Base-by-base conservation (phyloP, 1,140 invertebrate species). In the Steinernema khuongi region DNA sequence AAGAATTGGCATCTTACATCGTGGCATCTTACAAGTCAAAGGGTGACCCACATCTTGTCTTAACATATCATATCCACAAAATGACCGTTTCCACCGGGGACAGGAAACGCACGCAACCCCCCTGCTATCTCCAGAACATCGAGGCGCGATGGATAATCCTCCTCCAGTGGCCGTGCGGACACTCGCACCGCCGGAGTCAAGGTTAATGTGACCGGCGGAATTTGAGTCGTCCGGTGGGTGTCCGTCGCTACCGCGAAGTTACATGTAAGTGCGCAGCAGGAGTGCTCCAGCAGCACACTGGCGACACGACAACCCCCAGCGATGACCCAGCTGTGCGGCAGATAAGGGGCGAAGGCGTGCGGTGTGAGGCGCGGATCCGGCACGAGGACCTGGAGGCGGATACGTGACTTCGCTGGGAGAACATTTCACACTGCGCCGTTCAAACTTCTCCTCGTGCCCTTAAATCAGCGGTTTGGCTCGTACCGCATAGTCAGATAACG, bases 231-330 rank as follows among this genome's bases (percentile, higher is more conserved):
- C 14, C 50, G 26, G 14, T 26, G 14, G 26, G 4, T 60, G 2
- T 22, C 50, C 36, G 36, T 11, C 50, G 26, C 50, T 4, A 22
- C 50, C 14, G 4, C 19, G 26, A 60, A 60, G 50, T 60, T 60
- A 60, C 50, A 60, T 60, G 50, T 60, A 22, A 60, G 50, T 60
- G 50, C 50, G 50, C 50, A n/a, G n/a, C n/a, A n/a, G n/a, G 50
- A 60, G 50, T 60, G 50, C 50, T 2, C 50, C 19, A 2, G 7
- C 22, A 60, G 11, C 26, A 60, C 4, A 60, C 50, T 26, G 50
- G 4, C 22, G 50, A 26, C 22, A 17, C 50, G 36, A n/a, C 50
- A 22, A 60, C 26, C 50, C 14, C 7, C 11, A 60, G 50, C 50
- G 50, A 60, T 60, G 50, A 60, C 50, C 50, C 50, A 22, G 50